Base-by-base conservation (phyloP, 2,888 invertebrate genomes). In the Oxytorus armatus region DNA sequence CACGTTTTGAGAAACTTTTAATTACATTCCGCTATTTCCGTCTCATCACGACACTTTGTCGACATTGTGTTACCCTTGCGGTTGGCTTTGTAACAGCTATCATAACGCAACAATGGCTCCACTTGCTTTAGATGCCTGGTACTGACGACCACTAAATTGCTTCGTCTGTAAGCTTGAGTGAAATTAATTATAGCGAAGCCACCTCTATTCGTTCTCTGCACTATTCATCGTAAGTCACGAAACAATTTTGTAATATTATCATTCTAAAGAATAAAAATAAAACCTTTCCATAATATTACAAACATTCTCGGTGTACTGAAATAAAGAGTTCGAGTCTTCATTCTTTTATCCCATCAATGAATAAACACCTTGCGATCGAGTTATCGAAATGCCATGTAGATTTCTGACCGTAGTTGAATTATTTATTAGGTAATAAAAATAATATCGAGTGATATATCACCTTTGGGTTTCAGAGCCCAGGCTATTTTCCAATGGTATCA, bases 401-500 rank as follows among this genome's bases (percentile, higher is more conserved):
- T 23, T 66, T 68, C 16, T 18, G 39, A 18, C 8, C 49, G 21
- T 10, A 49, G 8, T 1, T 14, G 25, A n/a, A 53, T 68, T 68
- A 11, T 42, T 53, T 25, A 39, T 16, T 39, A 53, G 25, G n/a
- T 5, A 23, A n/a, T 1, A 36, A 21, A 53, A 53, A 36, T 16
- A 11, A 14, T 53, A 68, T 42, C 10, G 29, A 7, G n/a, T 25
- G 18, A 44, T 14, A 29, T 29, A 44, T 42, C 42, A 23, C 25
- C 25, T 16, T 29, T 21, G 18, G 33, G 44, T 25, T 55, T 36
- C n/a, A 42, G 18, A 11, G 18, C 10, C 7, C 21, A 39, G 23
- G 29, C 7, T 42, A 25, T 55, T 69, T 33, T 36, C 57, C 55
- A 55, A 23, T 25, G 44, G 5, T 44, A 57, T 55, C 44, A 42